Percentiles rank a stretch among this genome's conserved stretches.
Conservation (phyloP, 2,888 invertebrate species). For the Thereva nobilitata region DNA sequence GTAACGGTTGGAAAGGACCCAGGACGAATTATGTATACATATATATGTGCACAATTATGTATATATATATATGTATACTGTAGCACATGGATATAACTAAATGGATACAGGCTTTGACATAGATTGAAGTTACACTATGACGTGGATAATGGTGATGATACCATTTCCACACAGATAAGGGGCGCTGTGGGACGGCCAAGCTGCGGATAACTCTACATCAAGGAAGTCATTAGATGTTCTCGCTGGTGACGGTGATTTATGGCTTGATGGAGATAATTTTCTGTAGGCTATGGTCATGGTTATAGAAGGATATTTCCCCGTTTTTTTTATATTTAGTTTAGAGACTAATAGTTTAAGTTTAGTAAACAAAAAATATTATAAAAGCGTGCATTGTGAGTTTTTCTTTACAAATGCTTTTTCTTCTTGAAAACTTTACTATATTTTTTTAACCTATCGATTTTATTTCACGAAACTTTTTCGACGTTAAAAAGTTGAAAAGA, state of each 20-base stretch:
- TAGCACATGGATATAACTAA: slow-evolving; percentile 19
- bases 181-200: slow-evolving; percentile 10
- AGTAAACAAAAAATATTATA: too few species aligned
- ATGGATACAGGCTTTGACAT: slow-evolving; percentile 24
- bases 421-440: too few species aligned
- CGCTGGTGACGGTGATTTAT: slow-evolving; percentile 26
- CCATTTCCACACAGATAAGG: slow-evolving; percentile 30
- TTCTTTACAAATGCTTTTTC: too few species aligned
- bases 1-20: neutral
- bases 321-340: too few species aligned
- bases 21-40: neutral
- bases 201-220: slow-evolving; percentile 23
- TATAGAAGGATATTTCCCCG: too few species aligned
- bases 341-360: too few species aligned
- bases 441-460: too few species aligned
- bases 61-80: neutral
- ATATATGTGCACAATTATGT: too few species aligned
- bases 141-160: slow-evolving; percentile 35
- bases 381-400: too few species aligned
- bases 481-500: too few species aligned
- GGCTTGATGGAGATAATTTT: slow-evolving; percentile 18
- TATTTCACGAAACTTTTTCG: too few species aligned
- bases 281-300: slow-evolving; percentile 19
- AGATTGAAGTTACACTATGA: slow-evolving; percentile 30
- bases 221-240: slow-evolving; percentile 32